Percentiles rank a stretch among this genome's conserved stretches.
Evolutionary conservation across 2,888 invertebrate species (phyloP).

Genomic region (Adelognathus sp.): DNA sequence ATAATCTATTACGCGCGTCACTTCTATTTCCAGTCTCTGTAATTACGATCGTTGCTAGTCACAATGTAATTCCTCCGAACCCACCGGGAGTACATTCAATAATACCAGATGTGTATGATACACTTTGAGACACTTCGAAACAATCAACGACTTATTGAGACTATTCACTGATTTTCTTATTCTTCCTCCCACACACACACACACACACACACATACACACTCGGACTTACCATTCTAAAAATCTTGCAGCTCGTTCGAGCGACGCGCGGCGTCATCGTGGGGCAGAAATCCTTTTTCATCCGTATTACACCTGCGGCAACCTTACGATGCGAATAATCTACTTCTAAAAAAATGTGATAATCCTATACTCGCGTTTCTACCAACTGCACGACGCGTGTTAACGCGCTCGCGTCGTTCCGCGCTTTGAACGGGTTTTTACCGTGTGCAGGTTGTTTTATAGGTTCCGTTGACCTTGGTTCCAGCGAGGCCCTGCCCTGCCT

Average conservation of each 20-base stretch:
- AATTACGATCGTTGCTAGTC: constrained; percentile 1
- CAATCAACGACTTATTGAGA: neutral
- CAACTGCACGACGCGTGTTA: constrained; percentile 52
- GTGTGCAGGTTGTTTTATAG: constrained; percentile 73
- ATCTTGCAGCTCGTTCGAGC: constrained; percentile 19
- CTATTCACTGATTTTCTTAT: constrained; percentile 4
- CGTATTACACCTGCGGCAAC: neutral
- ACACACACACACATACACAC: constrained; percentile 1
- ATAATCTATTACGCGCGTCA: constrained; percentile 12
- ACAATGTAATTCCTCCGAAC: neutral
- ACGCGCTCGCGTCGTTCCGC: constrained; percentile 66
- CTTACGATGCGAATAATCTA: neutral
- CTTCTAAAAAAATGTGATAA: neutral
- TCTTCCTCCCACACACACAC: neutral
- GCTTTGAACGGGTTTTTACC: constrained; percentile 70
- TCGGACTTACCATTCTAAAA: constrained; percentile 52
- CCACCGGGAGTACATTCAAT: no score
- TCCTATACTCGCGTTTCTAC: constrained; percentile 7
- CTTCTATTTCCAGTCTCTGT: constrained; percentile 33
- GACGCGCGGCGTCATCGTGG: constrained; percentile 21
- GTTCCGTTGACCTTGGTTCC: constrained; percentile 74
- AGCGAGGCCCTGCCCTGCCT: constrained; percentile 62
- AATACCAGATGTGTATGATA: no score
- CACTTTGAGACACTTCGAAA: neutral
- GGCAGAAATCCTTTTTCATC: neutral